Evolutionary conservation across 2,888 invertebrate species (phyloP), one percentile per base, ranked within the genome.

Genomic region (Chelonus formosanus): DNA sequence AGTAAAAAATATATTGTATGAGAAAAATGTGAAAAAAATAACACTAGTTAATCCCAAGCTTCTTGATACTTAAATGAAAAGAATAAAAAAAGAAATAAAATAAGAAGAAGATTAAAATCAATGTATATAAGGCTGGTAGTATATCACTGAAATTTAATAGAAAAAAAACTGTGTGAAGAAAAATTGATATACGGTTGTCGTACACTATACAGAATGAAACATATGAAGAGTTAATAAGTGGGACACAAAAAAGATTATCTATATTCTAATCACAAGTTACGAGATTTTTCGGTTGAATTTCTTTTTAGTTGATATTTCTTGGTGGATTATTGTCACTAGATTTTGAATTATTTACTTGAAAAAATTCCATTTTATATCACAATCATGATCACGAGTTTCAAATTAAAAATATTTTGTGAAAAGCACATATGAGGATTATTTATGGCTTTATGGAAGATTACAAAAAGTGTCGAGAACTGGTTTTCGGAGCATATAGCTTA

Each of bases 401-500:
- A 40, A 40, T 40, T 40, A 40, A 40, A 52, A 52, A 52, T 32
- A 8, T 34, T 52, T 52, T 32, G 34, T 52, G 52, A 52, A 52
- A 52, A 52, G 31, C 52, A 40, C 40, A 52, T 52, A 52, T 34
- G 52, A 32, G 52, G 34, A 52, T 52, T 52, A 34, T 34, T 52
- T 34, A 8, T 52, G 52, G 34, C 34, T 34, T 31, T 52, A 8
- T 52, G 34, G 52, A 32, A 52, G 52, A 52, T 52, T 52, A 52
- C 52, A 52, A 52, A 52, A 52, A 52, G 52, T 52, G 52, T 52
- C 34, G 5, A 70, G 68, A 78, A 78, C 76, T 74, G 78, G 76
- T 76, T 78, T 74, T 67, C 73, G 71, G 73, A 74, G 68, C 70
- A 56, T 67, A 58, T 53, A 70, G 70, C 68, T 68, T 64, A 66